Percentiles rank a stretch among this genome's conserved stretches.
phyloP scores from a whole-genome alignment of 2,797 vertebrate species.

The Euthynnus affinis region DNA sequence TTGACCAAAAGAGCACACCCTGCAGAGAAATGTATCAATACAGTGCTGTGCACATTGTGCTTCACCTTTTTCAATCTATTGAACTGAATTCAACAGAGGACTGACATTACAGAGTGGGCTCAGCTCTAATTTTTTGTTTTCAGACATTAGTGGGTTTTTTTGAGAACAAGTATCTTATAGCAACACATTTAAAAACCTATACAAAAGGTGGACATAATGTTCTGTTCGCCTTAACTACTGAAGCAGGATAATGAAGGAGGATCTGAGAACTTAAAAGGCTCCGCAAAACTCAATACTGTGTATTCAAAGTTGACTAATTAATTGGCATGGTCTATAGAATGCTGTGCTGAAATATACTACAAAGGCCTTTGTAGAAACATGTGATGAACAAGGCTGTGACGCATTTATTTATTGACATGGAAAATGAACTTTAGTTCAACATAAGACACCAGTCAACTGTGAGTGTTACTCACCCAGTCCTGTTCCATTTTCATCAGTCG shows the following conservation, averaged over 20 bases:
- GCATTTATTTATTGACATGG: slow-evolving; percentile 23
- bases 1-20: slow-evolving; percentile 38
- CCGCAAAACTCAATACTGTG: not conserved
- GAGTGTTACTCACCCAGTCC: not conserved
- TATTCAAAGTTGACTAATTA: slow-evolving; percentile 37
- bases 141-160: no score
- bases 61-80: slow-evolving; percentile 36
- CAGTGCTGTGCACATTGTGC: slow-evolving; percentile 16
- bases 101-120: slow-evolving; percentile 10
- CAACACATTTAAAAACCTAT: slow-evolving; percentile 13
- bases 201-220: slow-evolving; percentile 24
- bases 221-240: slow-evolving; percentile 1
- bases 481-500: slow-evolving; percentile 1
- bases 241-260: slow-evolving; percentile 25
- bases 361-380: slow-evolving; percentile 2
- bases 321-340: slow-evolving; percentile 13
- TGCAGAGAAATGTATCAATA: slow-evolving; percentile 52
- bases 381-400: slow-evolving; percentile 12
- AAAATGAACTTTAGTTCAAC: slow-evolving; percentile 16
- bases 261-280: slow-evolving; percentile 23
- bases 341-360: slow-evolving; percentile 5
- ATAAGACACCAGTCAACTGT: not conserved
- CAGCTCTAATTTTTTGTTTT: slow-evolving; percentile 12
- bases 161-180: slow-evolving; percentile 39
- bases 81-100: slow-evolving; percentile 39